These are phyloP conservation scores for Cuculus canorus DNA, from an alignment of 2,797 vertebrate genomes.

Conservation along the genomic window DNA sequence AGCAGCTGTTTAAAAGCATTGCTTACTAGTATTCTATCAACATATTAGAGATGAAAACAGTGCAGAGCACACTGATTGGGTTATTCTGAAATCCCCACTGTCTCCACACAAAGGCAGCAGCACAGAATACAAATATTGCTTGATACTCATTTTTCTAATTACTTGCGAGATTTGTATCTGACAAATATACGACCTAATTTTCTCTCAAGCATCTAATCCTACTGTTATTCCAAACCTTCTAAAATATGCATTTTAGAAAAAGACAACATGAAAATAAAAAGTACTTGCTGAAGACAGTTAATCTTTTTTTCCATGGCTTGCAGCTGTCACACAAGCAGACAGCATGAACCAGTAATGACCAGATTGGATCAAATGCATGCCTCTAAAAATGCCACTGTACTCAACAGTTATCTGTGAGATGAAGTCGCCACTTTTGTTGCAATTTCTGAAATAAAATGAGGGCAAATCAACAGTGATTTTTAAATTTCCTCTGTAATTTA, in stretches of 20 bases:
- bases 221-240: constrained; percentile 53
- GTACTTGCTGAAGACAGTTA: neutral
- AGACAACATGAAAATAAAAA: constrained; percentile 8
- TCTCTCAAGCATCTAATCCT: constrained; percentile 43
- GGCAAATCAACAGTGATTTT: constrained; percentile 16
- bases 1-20: neutral
- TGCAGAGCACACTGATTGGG: neutral
- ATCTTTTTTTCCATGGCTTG: neutral
- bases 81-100: constrained; percentile 59
- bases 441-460: constrained; percentile 39
- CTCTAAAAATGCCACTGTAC: neutral
- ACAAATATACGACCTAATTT: constrained; percentile 65
- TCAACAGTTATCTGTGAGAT: neutral
- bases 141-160: constrained; percentile 54
- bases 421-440: neutral
- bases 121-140: constrained; percentile 47
- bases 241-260: constrained; percentile 43
- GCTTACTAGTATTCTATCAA: neutral
- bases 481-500: neutral
- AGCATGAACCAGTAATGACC: neutral
- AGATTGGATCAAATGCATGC: neutral
- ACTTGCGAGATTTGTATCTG: constrained; percentile 40
- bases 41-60: neutral
- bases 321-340: constrained; percentile 19
- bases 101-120: constrained; percentile 37